Base-by-base conservation (phyloP, 2,797 vertebrate genomes). In the Scarus forsteni region DNA sequence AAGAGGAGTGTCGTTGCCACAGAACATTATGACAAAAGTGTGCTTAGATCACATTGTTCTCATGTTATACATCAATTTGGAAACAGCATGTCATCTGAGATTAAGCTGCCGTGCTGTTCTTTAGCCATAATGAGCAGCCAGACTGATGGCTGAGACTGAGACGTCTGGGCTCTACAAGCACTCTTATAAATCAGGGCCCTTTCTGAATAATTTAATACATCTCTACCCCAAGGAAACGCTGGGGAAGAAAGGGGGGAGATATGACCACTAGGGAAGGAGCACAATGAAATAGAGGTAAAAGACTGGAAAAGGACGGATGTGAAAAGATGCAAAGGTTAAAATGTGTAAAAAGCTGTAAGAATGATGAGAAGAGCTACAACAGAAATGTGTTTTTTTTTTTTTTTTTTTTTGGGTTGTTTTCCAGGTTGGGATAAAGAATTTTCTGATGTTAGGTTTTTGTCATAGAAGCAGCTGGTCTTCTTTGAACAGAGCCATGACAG, bases 181-280 rank as follows among this genome's bases (percentile, higher is more conserved):
- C 81, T 73, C 70, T 86, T 81, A 88, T 89, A 85, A 91, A 90
- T 89, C 88, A 92, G 80, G 67, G 45, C 69, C 43, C 6, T 8
- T 55, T 73, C 51, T 92, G 80, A 93, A 92, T 92, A 89, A 91
- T 92, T 92, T 69, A 92, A 58, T 48, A 76, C 44, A 53, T 73
- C 83, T 77, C 80, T 78, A 63, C 81, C 85, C 85, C 40, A 38
- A 87, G 83, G 85, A 86, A 83, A 86, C 55, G 65, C 65, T 77
- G 74, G 65, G 15, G 44, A 59, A 10, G 27, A 36, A 12, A 51
- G 15, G 36, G 62, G 63, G 19, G 35, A 34, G 19, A 67, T 59
- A 42, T 77, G 70, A 77, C 69, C 76, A 73, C 55, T 5, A 50
- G 69, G 66, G 48, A 60, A 68, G 55, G 36, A 56, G 55, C 10